Conservation (phyloP, 1,140 invertebrate species). For the Drosophila truncata region DNA sequence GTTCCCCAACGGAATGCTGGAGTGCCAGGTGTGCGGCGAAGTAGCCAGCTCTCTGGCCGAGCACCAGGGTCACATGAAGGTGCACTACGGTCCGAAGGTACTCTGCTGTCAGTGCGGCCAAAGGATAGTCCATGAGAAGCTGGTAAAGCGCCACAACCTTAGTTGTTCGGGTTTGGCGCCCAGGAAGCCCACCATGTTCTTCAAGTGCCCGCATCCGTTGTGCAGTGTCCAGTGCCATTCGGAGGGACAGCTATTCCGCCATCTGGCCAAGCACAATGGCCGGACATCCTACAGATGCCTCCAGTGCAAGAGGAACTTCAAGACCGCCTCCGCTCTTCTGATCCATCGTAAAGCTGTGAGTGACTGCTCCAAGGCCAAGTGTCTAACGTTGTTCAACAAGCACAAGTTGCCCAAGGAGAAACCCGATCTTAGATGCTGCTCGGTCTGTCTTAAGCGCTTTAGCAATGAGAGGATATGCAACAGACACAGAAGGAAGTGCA, state of each 20-base stretch:
- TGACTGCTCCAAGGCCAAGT: conserved; percentile 21
- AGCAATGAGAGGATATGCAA: conserved; percentile 3
- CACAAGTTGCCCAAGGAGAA: not conserved
- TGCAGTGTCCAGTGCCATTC: conserved; percentile 45
- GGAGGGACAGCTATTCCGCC: conserved; percentile 30
- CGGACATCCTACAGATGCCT: conserved; percentile 39
- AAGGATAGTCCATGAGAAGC: conserved; percentile 16
- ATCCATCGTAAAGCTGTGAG: conserved; percentile 24
- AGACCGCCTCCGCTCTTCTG: conserved; percentile 20
- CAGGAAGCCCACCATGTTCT: conserved; percentile 2
- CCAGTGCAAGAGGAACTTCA: conserved; percentile 38
- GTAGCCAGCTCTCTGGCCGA: conserved; percentile 25
- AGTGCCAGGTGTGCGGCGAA: conserved; percentile 66
- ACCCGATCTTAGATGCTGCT: conserved; percentile 16
- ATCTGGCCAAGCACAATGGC: conserved; percentile 35
- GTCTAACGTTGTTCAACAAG: conserved; percentile 2
- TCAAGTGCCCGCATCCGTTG: conserved; percentile 59
- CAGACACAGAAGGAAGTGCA: conserved; percentile 34
- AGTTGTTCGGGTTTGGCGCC: conserved; percentile 13
- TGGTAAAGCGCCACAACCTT: conserved; percentile 39
- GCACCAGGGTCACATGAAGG: conserved; percentile 53
- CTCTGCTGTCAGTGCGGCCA: conserved; percentile 60
- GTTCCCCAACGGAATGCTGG: conserved; percentile 63
- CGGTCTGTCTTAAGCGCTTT: conserved; percentile 47
- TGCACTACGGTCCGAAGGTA: conserved; percentile 45